Base-by-base conservation (phyloP, 2,797 vertebrate genomes). In the Cheracebus regulus region DNA sequence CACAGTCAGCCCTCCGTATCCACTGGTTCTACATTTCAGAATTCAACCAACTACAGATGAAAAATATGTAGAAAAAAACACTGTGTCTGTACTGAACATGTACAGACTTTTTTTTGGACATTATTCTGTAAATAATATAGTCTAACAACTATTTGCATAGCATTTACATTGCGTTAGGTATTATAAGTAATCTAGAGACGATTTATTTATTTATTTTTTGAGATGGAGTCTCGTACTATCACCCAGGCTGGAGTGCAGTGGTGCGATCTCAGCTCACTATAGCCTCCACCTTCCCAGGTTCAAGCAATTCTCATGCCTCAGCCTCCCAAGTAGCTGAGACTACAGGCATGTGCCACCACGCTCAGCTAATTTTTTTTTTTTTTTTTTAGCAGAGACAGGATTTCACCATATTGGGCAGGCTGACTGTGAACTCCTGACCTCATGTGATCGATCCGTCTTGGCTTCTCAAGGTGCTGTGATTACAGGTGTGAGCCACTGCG, bases 1-100 rank as follows among this genome's bases (percentile, higher is more conserved):
- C 1, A 39, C 44, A 17, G n/a, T 5, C 4, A 1, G 24, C 14
- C 78, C 22, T 30, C 22, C 0, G 8, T 5, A 55, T 2, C 7
- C 3, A 52, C 13, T 5, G 50, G 22, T 55, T 39, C 78, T 13
- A 12, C 20, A 17, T 36, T 24, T 22, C 3, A 13, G 13, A 52
- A 57, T 81, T 39, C n/a, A 81, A 55, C 50, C 79, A 15, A 55
- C 50, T 52, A 39, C 22, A 26, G n/a, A 10, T 28, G 2, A 57
- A 39, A 57, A 39, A 81, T 57, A 55, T 28, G 26, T n/a, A 81
- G 50, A 1, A 39, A 81, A 55, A 14, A 10, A 39, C 61, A n/a
- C 17, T 55, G 22, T 15, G 7, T 39, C 79, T 81, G 50, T 57
- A 39, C 50, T 81, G 79, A 81, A 57, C n/a, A 28, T 1, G 22